Evolutionary conservation across 2,113 vertebrate species (phyloP).

Genomic region (Platichthys flesus): DNA sequence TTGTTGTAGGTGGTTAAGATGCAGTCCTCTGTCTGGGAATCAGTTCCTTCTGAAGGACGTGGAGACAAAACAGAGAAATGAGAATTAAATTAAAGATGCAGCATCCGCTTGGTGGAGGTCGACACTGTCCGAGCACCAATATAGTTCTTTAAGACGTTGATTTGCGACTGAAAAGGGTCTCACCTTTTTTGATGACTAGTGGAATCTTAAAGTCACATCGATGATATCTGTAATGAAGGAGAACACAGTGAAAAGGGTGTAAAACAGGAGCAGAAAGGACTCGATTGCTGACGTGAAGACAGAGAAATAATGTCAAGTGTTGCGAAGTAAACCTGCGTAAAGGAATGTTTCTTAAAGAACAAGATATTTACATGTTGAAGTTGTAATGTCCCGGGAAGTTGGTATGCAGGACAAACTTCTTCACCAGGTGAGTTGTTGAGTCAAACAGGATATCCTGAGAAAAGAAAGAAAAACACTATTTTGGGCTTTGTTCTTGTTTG

Average conservation of each 20-base stretch:
- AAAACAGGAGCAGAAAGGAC: neutral
- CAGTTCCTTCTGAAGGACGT: constrained; percentile 82
- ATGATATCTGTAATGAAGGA: constrained; percentile 90
- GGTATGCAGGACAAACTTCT: constrained; percentile 99
- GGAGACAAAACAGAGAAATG: neutral
- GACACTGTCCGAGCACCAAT: too few relatives aligned
- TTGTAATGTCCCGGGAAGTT: constrained; percentile 99
- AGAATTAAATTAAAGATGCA: neutral
- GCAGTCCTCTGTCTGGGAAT: constrained; percentile 90
- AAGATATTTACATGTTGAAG: constrained; percentile 93
- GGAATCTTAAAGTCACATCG: constrained; percentile 99
- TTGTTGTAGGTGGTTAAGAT: constrained; percentile 92
- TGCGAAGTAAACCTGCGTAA: too few relatives aligned
- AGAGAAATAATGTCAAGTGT: too few relatives aligned
- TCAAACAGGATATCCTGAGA: constrained; percentile 97
- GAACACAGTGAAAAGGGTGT: neutral
- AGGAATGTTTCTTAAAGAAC: neutral
- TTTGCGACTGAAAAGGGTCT: constrained; percentile 51
- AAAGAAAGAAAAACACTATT: neutral
- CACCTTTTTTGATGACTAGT: constrained; percentile 92
- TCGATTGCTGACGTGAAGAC: neutral
- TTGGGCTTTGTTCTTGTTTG: neutral
- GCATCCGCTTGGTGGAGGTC: too few relatives aligned
- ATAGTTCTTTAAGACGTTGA: neutral
- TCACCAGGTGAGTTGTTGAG: constrained; percentile 95